Evolutionary conservation across 2,797 vertebrate species (phyloP).

Genomic region (Pseudomugil tenellus): DNA sequence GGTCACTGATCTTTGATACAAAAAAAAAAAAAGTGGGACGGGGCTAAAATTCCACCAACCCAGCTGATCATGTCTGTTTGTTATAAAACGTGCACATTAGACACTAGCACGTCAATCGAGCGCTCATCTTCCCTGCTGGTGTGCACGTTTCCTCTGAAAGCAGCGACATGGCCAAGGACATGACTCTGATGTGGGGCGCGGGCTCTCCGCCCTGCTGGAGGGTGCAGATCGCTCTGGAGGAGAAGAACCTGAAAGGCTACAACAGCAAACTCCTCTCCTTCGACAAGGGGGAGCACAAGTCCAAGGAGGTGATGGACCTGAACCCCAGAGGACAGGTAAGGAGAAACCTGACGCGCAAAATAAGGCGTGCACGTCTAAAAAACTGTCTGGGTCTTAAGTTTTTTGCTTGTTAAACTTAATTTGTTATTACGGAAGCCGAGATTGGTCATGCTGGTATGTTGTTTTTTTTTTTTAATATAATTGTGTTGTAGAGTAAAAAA

Average conservation of each 20-base stretch:
- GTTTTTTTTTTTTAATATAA: too few relatives aligned
- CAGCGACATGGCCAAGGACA: constrained; percentile 41
- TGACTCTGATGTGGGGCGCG: constrained; percentile 77
- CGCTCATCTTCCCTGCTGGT: not conserved
- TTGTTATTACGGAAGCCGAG: too few relatives aligned
- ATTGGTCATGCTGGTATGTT: too few relatives aligned
- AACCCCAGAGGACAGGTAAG: constrained; percentile 81
- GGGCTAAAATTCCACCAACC: not conserved
- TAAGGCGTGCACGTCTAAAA: not conserved
- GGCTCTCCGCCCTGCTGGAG: constrained; percentile 84
- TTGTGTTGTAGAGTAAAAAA: too few relatives aligned
- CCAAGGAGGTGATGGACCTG: constrained; percentile 39
- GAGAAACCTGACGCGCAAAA: too few relatives aligned
- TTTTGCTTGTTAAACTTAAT: too few relatives aligned
- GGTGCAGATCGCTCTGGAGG: constrained; percentile 77
- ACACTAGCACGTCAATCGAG: not conserved
- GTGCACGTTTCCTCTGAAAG: not conserved
- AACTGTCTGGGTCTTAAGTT: not conserved
- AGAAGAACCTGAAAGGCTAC: constrained; percentile 78
- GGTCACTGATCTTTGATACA: not conserved
- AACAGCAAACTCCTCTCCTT: constrained; percentile 59
- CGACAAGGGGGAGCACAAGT: constrained; percentile 70
- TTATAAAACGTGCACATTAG: not conserved
- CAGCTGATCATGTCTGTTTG: not conserved
- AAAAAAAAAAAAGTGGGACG: not conserved